phyloP scores from a whole-genome alignment of 2,888 invertebrate species.

The Andrena bicolor region DNA sequence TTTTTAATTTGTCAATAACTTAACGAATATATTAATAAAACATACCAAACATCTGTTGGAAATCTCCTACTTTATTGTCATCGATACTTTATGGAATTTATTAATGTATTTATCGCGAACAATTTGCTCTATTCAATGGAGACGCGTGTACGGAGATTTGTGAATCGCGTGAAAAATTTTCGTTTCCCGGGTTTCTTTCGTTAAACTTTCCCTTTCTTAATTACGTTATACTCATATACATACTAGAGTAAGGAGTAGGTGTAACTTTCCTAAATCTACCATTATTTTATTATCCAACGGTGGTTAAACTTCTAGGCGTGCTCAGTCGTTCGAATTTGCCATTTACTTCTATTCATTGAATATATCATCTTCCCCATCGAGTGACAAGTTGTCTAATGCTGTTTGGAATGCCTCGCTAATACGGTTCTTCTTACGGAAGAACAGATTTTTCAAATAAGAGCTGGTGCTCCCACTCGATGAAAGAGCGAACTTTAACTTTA shows the following conservation, averaged over 20 bases:
- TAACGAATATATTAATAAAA: constrained; percentile 35
- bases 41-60: constrained; percentile 29
- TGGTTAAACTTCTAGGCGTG: constrained; percentile 59
- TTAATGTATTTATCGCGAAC: constrained; percentile 15
- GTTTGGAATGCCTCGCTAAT: constrained; percentile 58
- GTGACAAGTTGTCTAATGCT: constrained; percentile 56
- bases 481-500: constrained; percentile 49
- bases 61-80: constrained; percentile 25
- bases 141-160: not conserved
- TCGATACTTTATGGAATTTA: constrained; percentile 5
- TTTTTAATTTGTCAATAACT: constrained; percentile 40
- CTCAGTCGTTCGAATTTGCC: constrained; percentile 68
- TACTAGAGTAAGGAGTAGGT: constrained; percentile 48
- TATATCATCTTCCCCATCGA: constrained; percentile 50
- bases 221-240: constrained; percentile 42
- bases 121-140: not conserved
- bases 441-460: constrained; percentile 55
- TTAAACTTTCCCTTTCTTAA: constrained; percentile 60
- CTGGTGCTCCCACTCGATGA: constrained; percentile 62
- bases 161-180: constrained; percentile 20
- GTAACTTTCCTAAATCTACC: constrained; percentile 55
- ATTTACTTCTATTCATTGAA: constrained; percentile 69
- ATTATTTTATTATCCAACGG: constrained; percentile 57
- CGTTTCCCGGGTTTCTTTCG: constrained; percentile 13
- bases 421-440: constrained; percentile 51